Base-by-base conservation (phyloP, 1,140 invertebrate genomes). In the Euschistus heros region DNA sequence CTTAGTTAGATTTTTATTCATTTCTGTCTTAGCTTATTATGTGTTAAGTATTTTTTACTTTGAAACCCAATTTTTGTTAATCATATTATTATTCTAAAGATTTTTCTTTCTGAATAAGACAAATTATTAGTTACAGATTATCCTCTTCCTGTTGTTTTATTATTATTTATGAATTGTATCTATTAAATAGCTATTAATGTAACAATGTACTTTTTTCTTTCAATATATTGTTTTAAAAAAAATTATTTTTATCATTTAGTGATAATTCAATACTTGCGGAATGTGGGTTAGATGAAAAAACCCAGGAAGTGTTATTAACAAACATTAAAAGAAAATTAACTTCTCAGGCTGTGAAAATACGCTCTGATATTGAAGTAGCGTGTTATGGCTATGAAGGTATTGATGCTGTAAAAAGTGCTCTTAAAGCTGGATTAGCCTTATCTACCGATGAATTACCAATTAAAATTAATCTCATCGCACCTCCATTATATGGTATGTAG, bases 311-410 rank as follows among this genome's bases (percentile, higher is more conserved):
- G 17, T 81, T 99, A 15, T 74, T 99, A 57, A 88, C 87, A 68
- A 97, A 99, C 74, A 99, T 99, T 68, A 92, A 92, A 74, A 82
- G 94, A 60, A 95, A 98, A 76, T 79, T 99, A 15, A 98, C 96
- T 42, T 97, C 95, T 20, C 96, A 98, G 77, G 92, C 95, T 20
- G 93, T 99, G 0, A 99, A 99, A 82, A 97, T 98, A 66, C 82
- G 96, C 72, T 90, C 95, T 26, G 96, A 99, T 75, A 92, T 99
- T 72, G 95, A 99, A 79, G 96, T 97, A 70, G 94, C 94, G 0
- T 99, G 96, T 78, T 99, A 97, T 74, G 94, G 91, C 5, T 98
- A 97, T 74, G 96, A 99, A 77, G 97, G 97, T 30, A 97, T 99
- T 71, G 96, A 99, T 82, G 97, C 97, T 46, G 95, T 99, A 0